phyloP scores from a whole-genome alignment of 2,797 vertebrate genomes.

The Gobionotothen gibberifrons region DNA sequence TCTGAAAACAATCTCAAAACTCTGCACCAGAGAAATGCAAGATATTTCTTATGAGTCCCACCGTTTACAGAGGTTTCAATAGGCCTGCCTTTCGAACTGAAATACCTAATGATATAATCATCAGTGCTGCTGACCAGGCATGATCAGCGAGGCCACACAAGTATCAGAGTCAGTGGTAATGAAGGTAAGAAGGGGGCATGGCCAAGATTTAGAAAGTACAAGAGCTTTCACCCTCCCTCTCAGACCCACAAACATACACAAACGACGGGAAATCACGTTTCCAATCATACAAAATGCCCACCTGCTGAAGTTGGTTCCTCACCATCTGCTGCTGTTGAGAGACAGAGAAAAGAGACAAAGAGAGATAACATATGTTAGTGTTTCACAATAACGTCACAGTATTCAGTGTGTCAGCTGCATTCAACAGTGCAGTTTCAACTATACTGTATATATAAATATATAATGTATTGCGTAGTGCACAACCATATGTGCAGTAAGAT shows the following conservation, averaged over 20 bases:
- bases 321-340: conserved; percentile 84
- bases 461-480: conserved; percentile 21
- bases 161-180: conserved; percentile 47
- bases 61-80: conserved; percentile 31
- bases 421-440: conserved; percentile 42
- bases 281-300: conserved; percentile 77
- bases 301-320: conserved; percentile 87
- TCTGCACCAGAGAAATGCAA: conserved; percentile 21
- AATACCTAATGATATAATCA: conserved; percentile 61
- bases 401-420: conserved; percentile 50
- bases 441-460: conserved; percentile 25
- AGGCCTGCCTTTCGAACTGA: conserved; percentile 35
- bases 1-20: conserved; percentile 43
- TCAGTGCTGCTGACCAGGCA: conserved; percentile 64
- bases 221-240: neutral
- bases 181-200: conserved; percentile 32
- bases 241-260: conserved; percentile 3
- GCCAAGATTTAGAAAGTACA: conserved; percentile 41
- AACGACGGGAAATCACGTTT: conserved; percentile 60
- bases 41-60: conserved; percentile 29
- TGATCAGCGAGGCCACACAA: conserved; percentile 59
- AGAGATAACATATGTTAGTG: conserved; percentile 56
- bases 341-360: conserved; percentile 39
- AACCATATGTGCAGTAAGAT: conserved; percentile 27
- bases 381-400: conserved; percentile 48